Evolutionary conservation across 2,888 invertebrate species (phyloP).

Genomic region (Polydrusus tereticollis): DNA sequence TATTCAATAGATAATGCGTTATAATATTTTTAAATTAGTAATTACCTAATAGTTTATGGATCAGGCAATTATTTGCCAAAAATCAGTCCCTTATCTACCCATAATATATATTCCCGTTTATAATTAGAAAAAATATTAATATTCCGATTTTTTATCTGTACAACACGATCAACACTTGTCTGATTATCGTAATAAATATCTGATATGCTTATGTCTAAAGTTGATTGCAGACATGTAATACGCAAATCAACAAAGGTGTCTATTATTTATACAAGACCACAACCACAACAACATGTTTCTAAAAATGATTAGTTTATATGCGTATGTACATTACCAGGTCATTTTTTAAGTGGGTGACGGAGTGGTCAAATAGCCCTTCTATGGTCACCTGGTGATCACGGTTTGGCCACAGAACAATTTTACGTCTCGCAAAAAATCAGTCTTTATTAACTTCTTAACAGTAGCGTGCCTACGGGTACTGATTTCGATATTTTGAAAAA

Average conservation of each 20-base stretch:
- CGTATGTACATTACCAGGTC: no score
- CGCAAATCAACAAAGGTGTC: background rate
- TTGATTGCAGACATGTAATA: background rate
- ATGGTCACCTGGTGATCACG: no score
- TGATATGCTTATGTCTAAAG: background rate
- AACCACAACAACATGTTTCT: background rate
- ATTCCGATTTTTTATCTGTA: background rate
- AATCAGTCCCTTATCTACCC: background rate
- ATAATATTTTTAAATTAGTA: no score
- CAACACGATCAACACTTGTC: background rate
- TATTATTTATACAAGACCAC: background rate
- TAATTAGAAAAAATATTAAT: background rate
- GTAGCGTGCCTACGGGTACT: no score
- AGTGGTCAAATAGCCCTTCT: no score
- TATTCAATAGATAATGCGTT: no score
- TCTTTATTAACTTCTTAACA: no score
- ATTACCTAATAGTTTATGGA: background rate
- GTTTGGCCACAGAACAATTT: no score
- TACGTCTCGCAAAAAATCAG: no score
- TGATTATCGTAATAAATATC: background rate
- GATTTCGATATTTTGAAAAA: no score
- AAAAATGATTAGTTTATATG: no score
- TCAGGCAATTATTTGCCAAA: background rate
- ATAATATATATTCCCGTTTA: background rate
- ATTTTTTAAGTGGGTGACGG: no score